Conservation (phyloP, 2,888 invertebrate genomes). For the Mellilla xanthometata region DNA sequence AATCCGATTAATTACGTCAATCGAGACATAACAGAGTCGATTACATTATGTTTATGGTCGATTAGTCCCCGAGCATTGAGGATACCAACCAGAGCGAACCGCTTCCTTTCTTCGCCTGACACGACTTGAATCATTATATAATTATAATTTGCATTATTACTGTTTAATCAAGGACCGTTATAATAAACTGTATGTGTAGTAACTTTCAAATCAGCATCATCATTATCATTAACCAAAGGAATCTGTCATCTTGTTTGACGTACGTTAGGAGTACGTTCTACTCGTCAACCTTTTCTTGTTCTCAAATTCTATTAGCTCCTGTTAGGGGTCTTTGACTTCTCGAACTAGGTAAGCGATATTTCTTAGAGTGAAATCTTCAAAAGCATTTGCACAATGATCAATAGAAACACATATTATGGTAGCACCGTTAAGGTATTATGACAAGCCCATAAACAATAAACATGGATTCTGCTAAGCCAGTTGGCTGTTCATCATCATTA, state of each 20-base stretch:
- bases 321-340: too few relatives aligned
- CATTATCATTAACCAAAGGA: too few relatives aligned
- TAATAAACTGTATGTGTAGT: too few relatives aligned
- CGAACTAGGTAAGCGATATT: not conserved
- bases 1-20: slow-evolving; percentile 17
- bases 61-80: slow-evolving; percentile 19
- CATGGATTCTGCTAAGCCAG: slow-evolving; percentile 18
- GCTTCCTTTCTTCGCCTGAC: slow-evolving; percentile 19
- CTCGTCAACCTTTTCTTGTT: too few relatives aligned
- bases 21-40: slow-evolving; percentile 15
- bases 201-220: not conserved
- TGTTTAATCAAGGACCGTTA: too few relatives aligned
- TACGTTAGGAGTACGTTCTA: too few relatives aligned
- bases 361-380: not conserved
- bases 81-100: slow-evolving; percentile 23
- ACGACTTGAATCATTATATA: slow-evolving; percentile 5
- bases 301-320: too few relatives aligned
- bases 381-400: not conserved
- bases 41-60: slow-evolving; percentile 27
- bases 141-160: not conserved
- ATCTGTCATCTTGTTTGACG: too few relatives aligned
- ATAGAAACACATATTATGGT: not conserved
- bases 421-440: slow-evolving; percentile 13
- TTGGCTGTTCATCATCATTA: slow-evolving; percentile 36
- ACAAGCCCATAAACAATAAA: slow-evolving; percentile 18